phyloP scores from a whole-genome alignment of 2,888 invertebrate genomes.

The Agapostemon virescens region DNA sequence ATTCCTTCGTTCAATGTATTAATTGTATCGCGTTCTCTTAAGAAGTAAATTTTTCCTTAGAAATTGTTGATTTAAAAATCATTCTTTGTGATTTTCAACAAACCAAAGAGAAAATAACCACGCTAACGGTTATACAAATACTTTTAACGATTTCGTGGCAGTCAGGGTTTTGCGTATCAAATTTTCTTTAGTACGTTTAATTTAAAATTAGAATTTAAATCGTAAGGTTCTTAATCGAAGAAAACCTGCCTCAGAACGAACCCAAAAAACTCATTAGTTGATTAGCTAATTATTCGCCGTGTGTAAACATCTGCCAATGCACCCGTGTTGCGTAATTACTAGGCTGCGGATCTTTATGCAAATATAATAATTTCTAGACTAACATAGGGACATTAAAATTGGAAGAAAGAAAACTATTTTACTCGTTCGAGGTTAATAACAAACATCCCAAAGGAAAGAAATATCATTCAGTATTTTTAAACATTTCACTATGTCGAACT shows the following conservation, averaged over 20 bases:
- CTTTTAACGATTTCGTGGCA: slow-evolving; percentile 8
- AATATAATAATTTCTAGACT: background rate
- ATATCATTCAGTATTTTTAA: background rate
- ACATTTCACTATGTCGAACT: background rate
- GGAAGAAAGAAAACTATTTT: background rate
- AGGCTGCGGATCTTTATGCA: background rate
- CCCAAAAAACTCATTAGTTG: background rate
- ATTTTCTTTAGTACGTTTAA: background rate
- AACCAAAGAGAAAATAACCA: slow-evolving; percentile 49
- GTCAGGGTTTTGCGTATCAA: background rate
- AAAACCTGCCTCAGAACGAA: background rate
- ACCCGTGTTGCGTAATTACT: slow-evolving; percentile 38
- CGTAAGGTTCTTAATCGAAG: background rate
- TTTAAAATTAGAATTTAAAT: background rate
- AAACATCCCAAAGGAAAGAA: background rate
- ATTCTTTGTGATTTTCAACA: slow-evolving; percentile 8
- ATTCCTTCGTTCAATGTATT: background rate
- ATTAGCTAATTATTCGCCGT: slow-evolving; percentile 40
- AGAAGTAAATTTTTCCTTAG: background rate
- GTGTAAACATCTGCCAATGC: slow-evolving; percentile 47
- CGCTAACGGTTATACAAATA: slow-evolving; percentile 22
- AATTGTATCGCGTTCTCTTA: background rate
- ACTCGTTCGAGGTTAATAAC: background rate
- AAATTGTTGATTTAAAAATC: slow-evolving; percentile 2
- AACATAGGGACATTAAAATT: background rate